Base-by-base conservation (phyloP, 2,113 vertebrate genomes). In the Corythaeola cristata region DNA sequence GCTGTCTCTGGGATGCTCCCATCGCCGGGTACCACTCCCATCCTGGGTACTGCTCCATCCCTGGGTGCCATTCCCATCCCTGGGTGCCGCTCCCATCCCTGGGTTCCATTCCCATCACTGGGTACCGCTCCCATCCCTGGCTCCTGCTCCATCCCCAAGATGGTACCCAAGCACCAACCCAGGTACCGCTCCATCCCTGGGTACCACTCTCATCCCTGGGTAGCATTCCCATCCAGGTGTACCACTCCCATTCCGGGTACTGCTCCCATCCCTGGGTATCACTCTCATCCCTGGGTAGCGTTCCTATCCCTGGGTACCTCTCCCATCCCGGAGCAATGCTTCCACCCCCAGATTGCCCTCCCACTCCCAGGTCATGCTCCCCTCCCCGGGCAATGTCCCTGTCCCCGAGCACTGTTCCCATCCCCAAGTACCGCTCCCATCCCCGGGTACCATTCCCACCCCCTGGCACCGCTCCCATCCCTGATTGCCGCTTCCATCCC, bases 21-120 rank as follows among this genome's bases (percentile, higher is more conserved):
- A 8, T 17, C 53, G 1, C 12, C 1, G 19, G 53, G 35, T 5
- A 1, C 15, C 2, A 7, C 11, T 26, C 8, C 27, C 24, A 26
- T 21, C 39, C 16, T 26, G 14, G 53, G 41, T 26, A 10, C 37
- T 7, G 41, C 41, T 16, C 47, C 63, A 30, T 32, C 37, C 23
- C 23, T 28, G 17, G 53, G 55, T 56, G 27, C 30, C 33, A 6
- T 17, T 18, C 28, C 32, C 24, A 4, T 22, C 49, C 32, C 12
- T 2, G 19, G 53, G 35, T 5, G 0, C 15, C 2, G 8, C 11
- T 26, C 8, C 27, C 24, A 26, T 21, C 22, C 32, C 11, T 1
- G 6, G 62, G 39, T 13, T 6, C 26, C 11, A 6, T 22, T 20
- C 28, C 8, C 53, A 55, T 22, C 47, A 20, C 47, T 3, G 11